These are phyloP conservation scores for Notoglanidium macrostoma DNA, from an alignment of 2,797 vertebrate species.

Conservation along the genomic window DNA sequence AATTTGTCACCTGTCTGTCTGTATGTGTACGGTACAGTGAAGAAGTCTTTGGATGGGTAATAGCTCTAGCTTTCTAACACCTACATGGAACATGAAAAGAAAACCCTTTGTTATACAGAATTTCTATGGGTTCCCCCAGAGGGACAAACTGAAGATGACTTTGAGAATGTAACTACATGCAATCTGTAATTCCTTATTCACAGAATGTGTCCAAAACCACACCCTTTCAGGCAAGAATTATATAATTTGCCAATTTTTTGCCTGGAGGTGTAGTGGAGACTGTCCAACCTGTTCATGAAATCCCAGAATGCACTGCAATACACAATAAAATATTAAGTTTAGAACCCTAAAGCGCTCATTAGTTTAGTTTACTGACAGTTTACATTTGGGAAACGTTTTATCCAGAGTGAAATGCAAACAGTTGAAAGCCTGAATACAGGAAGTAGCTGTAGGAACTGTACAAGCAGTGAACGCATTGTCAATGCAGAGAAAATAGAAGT, in stretches of 20 bases:
- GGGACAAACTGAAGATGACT: slow-evolving; percentile 18
- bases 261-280: slow-evolving; percentile 9
- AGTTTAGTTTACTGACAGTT: slow-evolving; percentile 12
- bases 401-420: neutral
- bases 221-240: slow-evolving; percentile 16
- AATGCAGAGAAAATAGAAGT: neutral
- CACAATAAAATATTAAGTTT: neutral
- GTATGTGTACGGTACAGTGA: neutral
- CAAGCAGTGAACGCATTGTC: neutral
- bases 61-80: neutral
- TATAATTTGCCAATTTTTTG: slow-evolving; percentile 17
- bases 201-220: slow-evolving; percentile 16
- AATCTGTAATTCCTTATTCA: slow-evolving; percentile 24
- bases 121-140: slow-evolving; percentile 29
- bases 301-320: neutral
- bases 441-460: neutral
- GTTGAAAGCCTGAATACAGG: neutral
- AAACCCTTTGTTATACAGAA: slow-evolving; percentile 11
- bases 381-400: slow-evolving; percentile 5
- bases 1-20: neutral
- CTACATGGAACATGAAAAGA: slow-evolving; percentile 11
- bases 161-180: slow-evolving; percentile 27
- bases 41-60: neutral
- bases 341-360: neutral
- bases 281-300: slow-evolving; percentile 2